Evolutionary conservation across 2,797 vertebrate species (phyloP).

Genomic region (Champsocephalus gunnari): DNA sequence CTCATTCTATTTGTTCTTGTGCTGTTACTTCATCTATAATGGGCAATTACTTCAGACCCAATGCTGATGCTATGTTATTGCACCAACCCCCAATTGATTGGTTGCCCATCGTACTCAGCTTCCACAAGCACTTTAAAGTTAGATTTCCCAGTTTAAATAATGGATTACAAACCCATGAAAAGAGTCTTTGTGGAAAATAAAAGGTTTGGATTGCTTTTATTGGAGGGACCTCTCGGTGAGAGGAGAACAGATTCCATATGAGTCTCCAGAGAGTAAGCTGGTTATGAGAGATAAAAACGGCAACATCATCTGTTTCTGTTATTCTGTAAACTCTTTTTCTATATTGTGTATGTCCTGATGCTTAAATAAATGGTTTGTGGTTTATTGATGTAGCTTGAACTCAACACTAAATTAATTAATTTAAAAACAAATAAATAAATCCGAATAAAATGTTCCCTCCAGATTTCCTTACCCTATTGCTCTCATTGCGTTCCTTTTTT

Average conservation of each 20-base stretch:
- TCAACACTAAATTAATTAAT: too few relatives aligned
- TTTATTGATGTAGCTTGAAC: too few relatives aligned
- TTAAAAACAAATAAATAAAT: too few relatives aligned
- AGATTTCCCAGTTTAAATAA: slow-evolving; percentile 74
- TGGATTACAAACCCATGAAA: slow-evolving; percentile 67
- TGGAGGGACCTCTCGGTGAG: slow-evolving; percentile 52
- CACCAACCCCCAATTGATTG: slow-evolving; percentile 62
- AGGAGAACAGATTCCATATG: slow-evolving; percentile 45
- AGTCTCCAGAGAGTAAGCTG: slow-evolving; percentile 41
- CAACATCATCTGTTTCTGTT: slow-evolving; percentile 29
- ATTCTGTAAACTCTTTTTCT: background rate
- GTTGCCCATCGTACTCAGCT: slow-evolving; percentile 51
- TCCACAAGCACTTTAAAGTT: slow-evolving; percentile 72
- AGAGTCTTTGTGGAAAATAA: slow-evolving; percentile 60
- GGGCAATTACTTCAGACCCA: slow-evolving; percentile 73
- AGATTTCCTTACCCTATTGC: too few relatives aligned
- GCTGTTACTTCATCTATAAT: slow-evolving; percentile 71
- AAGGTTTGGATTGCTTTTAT: slow-evolving; percentile 61
- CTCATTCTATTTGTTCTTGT: slow-evolving; percentile 57
- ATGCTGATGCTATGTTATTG: slow-evolving; percentile 65
- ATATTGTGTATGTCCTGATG: slow-evolving; percentile 10
- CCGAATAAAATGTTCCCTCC: too few relatives aligned
- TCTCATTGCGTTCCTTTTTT: slow-evolving; percentile 7
- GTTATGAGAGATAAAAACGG: slow-evolving; percentile 38
- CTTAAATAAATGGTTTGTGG: background rate